Evolutionary conservation across 2,113 vertebrate species (phyloP).

Genomic region (Pelobates fuscus): DNA sequence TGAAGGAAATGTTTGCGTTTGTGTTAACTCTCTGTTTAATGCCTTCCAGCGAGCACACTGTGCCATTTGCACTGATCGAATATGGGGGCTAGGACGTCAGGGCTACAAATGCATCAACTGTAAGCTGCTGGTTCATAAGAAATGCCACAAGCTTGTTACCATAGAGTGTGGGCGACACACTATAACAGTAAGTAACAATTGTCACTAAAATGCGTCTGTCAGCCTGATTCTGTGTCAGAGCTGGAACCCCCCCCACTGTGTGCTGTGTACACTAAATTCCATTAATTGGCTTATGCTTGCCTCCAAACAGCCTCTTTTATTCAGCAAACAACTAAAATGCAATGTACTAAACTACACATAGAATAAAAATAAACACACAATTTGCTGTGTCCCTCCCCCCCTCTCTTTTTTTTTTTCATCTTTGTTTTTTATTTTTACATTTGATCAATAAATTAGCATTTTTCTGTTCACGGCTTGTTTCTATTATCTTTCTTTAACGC

Average conservation of each 20-base stretch:
- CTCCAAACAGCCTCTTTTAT: no score
- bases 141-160: conserved; percentile 94
- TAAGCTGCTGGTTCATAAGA: conserved; percentile 97
- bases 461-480: no score
- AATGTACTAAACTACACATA: no score
- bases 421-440: no score
- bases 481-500: no score
- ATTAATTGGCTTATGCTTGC: background rate
- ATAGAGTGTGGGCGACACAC: conserved; percentile 85
- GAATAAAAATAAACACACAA: no score
- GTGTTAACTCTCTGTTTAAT: background rate
- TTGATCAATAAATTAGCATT: no score
- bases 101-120: conserved; percentile 99
- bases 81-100: conserved; percentile 96
- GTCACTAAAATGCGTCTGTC: background rate
- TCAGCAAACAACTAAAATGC: no score
- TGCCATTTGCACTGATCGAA: conserved; percentile 95
- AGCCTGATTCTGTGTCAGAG: no score
- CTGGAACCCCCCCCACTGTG: no score
- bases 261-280: background rate
- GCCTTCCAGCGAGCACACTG: conserved; percentile 88
- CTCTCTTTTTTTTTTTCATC: no score
- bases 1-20: conserved; percentile 10
- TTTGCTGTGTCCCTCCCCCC: no score
- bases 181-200: conserved; percentile 67